These are phyloP conservation scores for Lutjanus erythropterus DNA, from an alignment of 2,113 vertebrate species.

Conservation along the genomic window DNA sequence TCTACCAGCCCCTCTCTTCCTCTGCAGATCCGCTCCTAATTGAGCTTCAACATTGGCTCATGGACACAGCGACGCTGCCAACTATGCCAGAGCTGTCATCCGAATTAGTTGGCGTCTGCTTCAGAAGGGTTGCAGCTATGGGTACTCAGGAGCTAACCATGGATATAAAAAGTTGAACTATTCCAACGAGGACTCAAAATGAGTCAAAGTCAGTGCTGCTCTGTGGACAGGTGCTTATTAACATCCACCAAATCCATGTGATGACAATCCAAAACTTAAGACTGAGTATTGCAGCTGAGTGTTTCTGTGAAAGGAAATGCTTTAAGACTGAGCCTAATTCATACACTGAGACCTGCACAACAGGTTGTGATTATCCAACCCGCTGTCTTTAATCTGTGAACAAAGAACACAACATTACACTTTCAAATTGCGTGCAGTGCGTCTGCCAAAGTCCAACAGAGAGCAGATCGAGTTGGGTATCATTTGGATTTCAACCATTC, in stretches of 20 bases:
- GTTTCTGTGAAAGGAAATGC: neutral
- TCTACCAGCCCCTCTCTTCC: constrained; percentile 25
- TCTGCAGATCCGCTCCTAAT: constrained; percentile 51
- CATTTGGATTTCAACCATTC: too few species aligned
- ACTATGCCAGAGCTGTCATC: constrained; percentile 50
- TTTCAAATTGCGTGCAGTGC: too few species aligned
- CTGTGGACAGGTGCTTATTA: neutral
- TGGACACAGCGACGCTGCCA: constrained; percentile 43
- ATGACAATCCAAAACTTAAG: neutral
- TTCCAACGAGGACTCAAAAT: neutral
- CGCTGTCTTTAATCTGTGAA: too few species aligned
- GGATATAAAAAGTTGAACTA: constrained; percentile 10
- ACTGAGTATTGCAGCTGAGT: neutral
- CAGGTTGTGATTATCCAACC: neutral
- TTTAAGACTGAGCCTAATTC: neutral
- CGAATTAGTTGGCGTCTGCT: constrained; percentile 34
- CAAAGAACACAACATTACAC: too few species aligned
- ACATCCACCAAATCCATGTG: neutral
- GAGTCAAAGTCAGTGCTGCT: constrained; percentile 2
- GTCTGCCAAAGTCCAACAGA: too few species aligned
- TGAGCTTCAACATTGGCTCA: constrained; percentile 56
- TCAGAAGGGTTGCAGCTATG: constrained; percentile 3
- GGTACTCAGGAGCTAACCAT: constrained; percentile 6
- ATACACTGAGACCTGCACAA: neutral
- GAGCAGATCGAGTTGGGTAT: too few species aligned